These are phyloP conservation scores for Scaptomyza montana DNA, from an alignment of 1,140 invertebrate genomes.

Conservation along the genomic window DNA sequence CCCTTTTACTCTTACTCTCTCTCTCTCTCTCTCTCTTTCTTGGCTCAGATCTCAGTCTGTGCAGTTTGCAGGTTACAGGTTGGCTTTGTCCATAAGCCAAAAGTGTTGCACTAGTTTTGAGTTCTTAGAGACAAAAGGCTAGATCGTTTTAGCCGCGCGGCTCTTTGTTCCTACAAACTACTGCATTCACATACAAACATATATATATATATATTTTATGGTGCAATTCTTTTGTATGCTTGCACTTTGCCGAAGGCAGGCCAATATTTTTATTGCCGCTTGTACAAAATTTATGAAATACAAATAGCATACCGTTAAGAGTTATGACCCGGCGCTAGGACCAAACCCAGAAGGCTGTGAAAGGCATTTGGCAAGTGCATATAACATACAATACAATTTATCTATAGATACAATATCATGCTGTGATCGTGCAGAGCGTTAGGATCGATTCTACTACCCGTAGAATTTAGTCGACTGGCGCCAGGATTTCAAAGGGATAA, in stretches of 20 bases:
- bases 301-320: conserved; percentile 74
- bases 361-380: conserved; percentile 60
- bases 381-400: neutral
- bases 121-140: conserved; percentile 58
- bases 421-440: conserved; percentile 46
- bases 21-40: neutral
- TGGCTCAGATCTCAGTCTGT: conserved; percentile 14
- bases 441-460: neutral
- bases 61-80: conserved; percentile 29
- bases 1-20: neutral
- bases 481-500: conserved; percentile 45
- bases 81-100: conserved; percentile 72
- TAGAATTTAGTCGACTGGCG: conserved; percentile 36
- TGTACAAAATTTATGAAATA: conserved; percentile 59
- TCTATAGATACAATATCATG: conserved; percentile 23
- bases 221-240: conserved; percentile 78
- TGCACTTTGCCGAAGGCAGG: conserved; percentile 66
- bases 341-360: conserved; percentile 58
- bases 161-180: conserved; percentile 50
- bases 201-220: conserved; percentile 56
- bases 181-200: conserved; percentile 26
- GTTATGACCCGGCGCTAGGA: conserved; percentile 79
- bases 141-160: conserved; percentile 55
- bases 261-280: conserved; percentile 78
- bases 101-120: conserved; percentile 80